Conservation (phyloP, 2,888 invertebrate genomes). For the Drosophila phalerata region DNA sequence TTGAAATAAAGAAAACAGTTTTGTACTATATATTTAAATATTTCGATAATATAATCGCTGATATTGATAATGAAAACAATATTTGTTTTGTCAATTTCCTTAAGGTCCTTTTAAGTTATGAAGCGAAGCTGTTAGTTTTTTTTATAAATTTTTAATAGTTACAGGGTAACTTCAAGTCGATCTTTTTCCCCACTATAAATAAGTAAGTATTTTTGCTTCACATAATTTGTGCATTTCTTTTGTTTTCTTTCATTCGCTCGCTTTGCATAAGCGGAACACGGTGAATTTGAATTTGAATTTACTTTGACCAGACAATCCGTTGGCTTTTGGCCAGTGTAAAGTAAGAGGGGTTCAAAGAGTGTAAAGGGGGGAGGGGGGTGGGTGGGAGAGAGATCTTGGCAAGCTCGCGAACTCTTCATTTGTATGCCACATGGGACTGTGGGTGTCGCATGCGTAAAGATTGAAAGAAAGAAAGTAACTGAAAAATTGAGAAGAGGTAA, state of each 20-base stretch:
- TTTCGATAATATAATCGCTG: no score
- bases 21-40: no score
- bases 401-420: conserved; percentile 55
- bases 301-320: conserved; percentile 18
- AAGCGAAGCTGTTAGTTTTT: no score
- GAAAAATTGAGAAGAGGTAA: conserved; percentile 1
- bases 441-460: conserved; percentile 72
- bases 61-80: no score
- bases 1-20: no score
- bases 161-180: conserved; percentile 10
- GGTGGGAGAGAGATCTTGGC: conserved; percentile 44
- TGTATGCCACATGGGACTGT: conserved; percentile 66
- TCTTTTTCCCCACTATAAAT: neutral
- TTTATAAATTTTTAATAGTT: no score
- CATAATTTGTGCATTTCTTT: conserved; percentile 61
- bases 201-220: conserved; percentile 26
- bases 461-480: conserved; percentile 48
- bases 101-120: no score
- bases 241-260: conserved; percentile 34
- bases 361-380: neutral
- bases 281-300: conserved; percentile 44
- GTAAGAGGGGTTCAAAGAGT: neutral
- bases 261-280: conserved; percentile 59
- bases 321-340: conserved; percentile 7
- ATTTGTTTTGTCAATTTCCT: no score